Evolutionary conservation across 1,140 invertebrate species (phyloP).

Genomic region (Argopecten irradians): DNA sequence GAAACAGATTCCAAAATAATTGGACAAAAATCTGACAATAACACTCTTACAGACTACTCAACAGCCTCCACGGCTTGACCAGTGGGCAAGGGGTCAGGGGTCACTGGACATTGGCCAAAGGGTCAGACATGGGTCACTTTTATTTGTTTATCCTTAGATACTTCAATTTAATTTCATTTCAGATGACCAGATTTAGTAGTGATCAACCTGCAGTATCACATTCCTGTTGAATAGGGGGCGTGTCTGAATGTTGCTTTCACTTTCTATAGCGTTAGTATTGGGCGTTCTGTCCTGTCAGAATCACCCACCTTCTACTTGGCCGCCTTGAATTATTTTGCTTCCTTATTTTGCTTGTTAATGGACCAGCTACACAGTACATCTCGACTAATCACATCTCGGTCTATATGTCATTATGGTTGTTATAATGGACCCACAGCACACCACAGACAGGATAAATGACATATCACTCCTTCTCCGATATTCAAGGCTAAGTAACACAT

Average conservation of each 20-base stretch:
- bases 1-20: conserved; percentile 22
- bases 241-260: conserved; percentile 7
- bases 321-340: neutral
- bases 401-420: neutral
- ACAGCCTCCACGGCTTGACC: conserved; percentile 13
- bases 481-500: neutral
- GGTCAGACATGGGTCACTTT: conserved; percentile 20
- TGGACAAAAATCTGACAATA: conserved; percentile 22
- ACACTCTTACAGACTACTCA: conserved; percentile 23
- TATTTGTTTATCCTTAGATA: conserved; percentile 23
- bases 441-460: neutral
- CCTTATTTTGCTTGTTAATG: conserved; percentile 11
- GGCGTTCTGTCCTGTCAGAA: neutral
- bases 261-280: neutral
- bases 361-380: neutral
- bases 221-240: conserved; percentile 7
- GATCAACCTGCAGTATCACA: conserved; percentile 9
- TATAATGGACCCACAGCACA: neutral
- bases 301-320: neutral
- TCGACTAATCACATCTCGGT: neutral
- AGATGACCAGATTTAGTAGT: conserved; percentile 10
- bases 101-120: neutral
- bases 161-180: conserved; percentile 23
- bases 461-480: neutral
- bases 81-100: conserved; percentile 19